Conservation (phyloP, 2,888 invertebrate species). For the Phoenoteleia sp. region DNA sequence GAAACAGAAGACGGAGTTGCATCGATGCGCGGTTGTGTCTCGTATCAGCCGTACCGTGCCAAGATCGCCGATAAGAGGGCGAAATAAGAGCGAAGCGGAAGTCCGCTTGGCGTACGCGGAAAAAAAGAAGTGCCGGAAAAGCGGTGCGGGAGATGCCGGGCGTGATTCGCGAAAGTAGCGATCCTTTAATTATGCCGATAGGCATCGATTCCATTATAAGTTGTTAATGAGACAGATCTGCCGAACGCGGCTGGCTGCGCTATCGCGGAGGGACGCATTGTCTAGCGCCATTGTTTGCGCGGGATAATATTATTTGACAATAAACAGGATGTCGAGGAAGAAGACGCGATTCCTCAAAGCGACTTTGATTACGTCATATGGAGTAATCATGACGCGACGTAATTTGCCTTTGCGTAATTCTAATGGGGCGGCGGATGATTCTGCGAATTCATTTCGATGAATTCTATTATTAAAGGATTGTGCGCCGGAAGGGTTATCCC, state of each 20-base stretch:
- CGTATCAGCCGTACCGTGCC: slow-evolving; percentile 62
- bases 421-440: slow-evolving; percentile 36
- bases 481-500: too few relatives aligned
- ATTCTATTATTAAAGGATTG: too few relatives aligned
- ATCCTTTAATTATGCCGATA: slow-evolving; percentile 61
- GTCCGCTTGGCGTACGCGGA: slow-evolving; percentile 22
- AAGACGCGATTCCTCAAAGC: slow-evolving; percentile 53
- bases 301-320: slow-evolving; percentile 83
- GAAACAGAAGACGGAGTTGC: slow-evolving; percentile 74
- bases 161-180: not conserved
- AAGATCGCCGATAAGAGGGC: slow-evolving; percentile 54
- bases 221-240: slow-evolving; percentile 85
- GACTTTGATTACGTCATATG: slow-evolving; percentile 62
- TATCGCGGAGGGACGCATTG: slow-evolving; percentile 69
- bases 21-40: slow-evolving; percentile 73
- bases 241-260: slow-evolving; percentile 75
- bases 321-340: slow-evolving; percentile 75
- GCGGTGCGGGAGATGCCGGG: not conserved
- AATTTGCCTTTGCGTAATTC: slow-evolving; percentile 56
- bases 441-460: slow-evolving; percentile 30
- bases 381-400: slow-evolving; percentile 57
- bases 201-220: slow-evolving; percentile 82
- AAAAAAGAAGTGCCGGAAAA: slow-evolving; percentile 35
- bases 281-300: slow-evolving; percentile 79
- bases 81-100: slow-evolving; percentile 33